Base-by-base conservation (phyloP, 2,113 vertebrate genomes). In the Neolamprologus ventralis region DNA sequence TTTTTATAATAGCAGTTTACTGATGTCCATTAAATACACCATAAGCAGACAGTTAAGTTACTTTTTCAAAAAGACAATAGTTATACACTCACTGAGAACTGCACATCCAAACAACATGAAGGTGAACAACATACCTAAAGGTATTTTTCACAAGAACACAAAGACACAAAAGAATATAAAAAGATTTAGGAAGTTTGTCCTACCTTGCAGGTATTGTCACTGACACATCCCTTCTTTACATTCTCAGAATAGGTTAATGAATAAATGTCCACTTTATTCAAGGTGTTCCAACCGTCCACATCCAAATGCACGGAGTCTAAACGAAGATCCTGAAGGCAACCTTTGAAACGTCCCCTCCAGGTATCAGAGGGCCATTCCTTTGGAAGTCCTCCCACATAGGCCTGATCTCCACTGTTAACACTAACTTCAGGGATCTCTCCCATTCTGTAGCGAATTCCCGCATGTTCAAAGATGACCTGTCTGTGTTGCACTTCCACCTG, bases 251-350 rank as follows among this genome's bases (percentile, higher is more conserved):
- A 86, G 17, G 71, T 94, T 42, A 92, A 71, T 37, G 92, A 68
- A 90, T 94, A 95, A 7, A 93, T 60, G 2, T 80, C 87, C 40
- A 87, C 80, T 35, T 88, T 79, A 7, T 87, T 51, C 1, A 86
- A 80, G 45, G n/a, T 80, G 42, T 90, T 86, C 95, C 91, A 91
- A 3, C 71, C 37, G 3, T 89, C 90, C 88, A 90, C 21, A 17
- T 95, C 92, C 84, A 99, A 87, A 73, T 89, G 96, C 47, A 94
- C 92, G 1, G 71, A 88, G 17, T 97, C 97, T 63, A 99, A 93
- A 1, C 92, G 96, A 19, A 99, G 21, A 81, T 99, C 98, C 94
- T 99, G 98, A 90, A 99, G 95, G 80, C 98, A 99, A 45, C 98
- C 98, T 92, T 98, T 98, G 88, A 98, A 99, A 78, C 95, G 92